Percentiles rank a stretch among this genome's conserved stretches.
These are phyloP conservation scores for Danaus plexippus DNA, from an alignment of 1,140 invertebrate species.

Conservation along the genomic window DNA sequence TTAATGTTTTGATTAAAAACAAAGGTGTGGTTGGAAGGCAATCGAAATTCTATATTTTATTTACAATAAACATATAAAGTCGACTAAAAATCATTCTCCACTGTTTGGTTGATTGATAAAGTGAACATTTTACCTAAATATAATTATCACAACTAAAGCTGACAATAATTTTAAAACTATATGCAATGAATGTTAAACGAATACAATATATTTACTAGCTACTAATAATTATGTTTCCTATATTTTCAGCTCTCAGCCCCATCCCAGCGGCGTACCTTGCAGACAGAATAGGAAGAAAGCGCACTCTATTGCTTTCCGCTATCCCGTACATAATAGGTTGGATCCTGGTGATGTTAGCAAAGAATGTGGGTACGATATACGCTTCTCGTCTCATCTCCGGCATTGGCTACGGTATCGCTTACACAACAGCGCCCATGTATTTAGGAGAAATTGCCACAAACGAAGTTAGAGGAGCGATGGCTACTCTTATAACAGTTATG, in stretches of 20 bases:
- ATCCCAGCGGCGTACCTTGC: conserved; percentile 65
- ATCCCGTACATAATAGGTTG: conserved; percentile 78
- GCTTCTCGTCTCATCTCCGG: conserved; percentile 73
- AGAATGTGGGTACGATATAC: conserved; percentile 70
- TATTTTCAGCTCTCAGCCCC: conserved; percentile 58
- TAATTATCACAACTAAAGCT: background rate
- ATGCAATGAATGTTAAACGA: too few species aligned
- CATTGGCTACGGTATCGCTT: conserved; percentile 78
- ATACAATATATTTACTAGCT: too few species aligned
- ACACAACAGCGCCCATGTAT: conserved; percentile 77
- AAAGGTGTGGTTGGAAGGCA: too few species aligned
- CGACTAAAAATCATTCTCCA: too few species aligned
- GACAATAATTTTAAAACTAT: background rate
- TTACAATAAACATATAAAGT: too few species aligned
- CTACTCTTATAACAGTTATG: conserved; percentile 78
- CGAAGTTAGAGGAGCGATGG: conserved; percentile 79
- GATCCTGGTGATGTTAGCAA: conserved; percentile 74
- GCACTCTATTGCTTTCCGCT: conserved; percentile 74
- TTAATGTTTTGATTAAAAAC: too few species aligned
- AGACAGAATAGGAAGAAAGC: conserved; percentile 78
- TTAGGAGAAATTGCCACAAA: conserved; percentile 78
- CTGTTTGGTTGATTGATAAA: too few species aligned
- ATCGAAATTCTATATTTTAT: too few species aligned
- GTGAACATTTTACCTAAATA: background rate
- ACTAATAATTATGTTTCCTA: too few species aligned